Evolutionary conservation across 2,113 vertebrate species (phyloP).

Genomic region (Cettia cetti): DNA sequence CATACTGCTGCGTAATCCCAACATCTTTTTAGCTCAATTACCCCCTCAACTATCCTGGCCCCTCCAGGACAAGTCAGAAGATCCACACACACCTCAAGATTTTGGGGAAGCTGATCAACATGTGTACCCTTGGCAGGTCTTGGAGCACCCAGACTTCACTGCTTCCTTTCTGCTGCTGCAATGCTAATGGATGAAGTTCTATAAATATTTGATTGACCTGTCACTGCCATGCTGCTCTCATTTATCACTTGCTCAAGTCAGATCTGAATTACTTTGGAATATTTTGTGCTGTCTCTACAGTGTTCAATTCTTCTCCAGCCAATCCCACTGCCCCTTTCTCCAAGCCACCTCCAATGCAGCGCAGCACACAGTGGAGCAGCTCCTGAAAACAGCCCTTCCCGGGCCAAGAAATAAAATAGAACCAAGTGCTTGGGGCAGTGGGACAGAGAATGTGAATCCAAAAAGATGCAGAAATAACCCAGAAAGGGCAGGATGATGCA

Average conservation of each 20-base stretch:
- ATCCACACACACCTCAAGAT: not conserved
- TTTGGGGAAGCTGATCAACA: not conserved
- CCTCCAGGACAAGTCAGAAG: not conserved
- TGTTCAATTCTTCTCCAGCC: not conserved
- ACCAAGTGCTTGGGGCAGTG: not conserved
- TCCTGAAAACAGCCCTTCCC: not conserved
- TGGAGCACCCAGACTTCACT: not conserved
- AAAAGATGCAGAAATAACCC: not conserved
- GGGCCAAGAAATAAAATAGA: not conserved
- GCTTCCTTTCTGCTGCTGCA: slow-evolving; percentile 23
- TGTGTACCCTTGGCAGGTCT: not conserved
- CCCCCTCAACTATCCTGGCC: not conserved
- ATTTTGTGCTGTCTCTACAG: slow-evolving; percentile 11
- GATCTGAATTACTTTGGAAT: slow-evolving; percentile 15
- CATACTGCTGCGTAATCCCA: not conserved
- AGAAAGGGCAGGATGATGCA: not conserved
- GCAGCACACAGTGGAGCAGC: not conserved
- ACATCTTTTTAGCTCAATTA: not conserved
- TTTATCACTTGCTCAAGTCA: slow-evolving; percentile 50
- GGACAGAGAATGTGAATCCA: not conserved
- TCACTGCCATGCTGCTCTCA: slow-evolving; percentile 56
- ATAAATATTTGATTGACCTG: slow-evolving; percentile 73
- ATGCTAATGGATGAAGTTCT: slow-evolving; percentile 44
- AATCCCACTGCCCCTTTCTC: not conserved
- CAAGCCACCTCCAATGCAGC: rapidly evolving